Conservation (phyloP, 2,888 invertebrate species). For the Parelbella ahira region DNA sequence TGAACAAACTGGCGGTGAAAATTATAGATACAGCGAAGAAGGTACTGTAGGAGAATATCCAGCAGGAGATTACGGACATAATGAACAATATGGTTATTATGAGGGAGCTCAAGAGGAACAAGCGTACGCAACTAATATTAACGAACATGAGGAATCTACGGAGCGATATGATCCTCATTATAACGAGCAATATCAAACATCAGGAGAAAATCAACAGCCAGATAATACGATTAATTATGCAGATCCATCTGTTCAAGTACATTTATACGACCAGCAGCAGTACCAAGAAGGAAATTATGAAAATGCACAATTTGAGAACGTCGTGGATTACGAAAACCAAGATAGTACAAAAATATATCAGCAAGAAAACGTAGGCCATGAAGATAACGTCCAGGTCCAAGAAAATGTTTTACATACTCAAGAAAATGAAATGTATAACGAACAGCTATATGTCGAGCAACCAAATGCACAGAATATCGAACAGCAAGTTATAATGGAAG, state of each 20-base stretch:
- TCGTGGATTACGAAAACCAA: conserved; percentile 27
- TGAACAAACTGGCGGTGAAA: conserved; percentile 39
- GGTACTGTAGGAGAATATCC: conserved; percentile 22
- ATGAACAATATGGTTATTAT: conserved; percentile 49
- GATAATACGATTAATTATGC: conserved; percentile 19
- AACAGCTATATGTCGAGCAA: conserved; percentile 28
- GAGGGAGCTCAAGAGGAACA: conserved; percentile 45
- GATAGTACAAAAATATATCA: too few species aligned
- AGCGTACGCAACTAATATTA: conserved; percentile 41
- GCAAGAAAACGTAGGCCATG: conserved; percentile 23
- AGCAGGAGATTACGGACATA: conserved; percentile 33
- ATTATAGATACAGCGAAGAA: conserved; percentile 38
- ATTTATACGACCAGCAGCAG: conserved; percentile 14
- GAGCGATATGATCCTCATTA: conserved; percentile 57
- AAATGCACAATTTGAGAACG: conserved; percentile 24
- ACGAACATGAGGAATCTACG: conserved; percentile 52
- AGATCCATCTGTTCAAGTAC: too few species aligned
- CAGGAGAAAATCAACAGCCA: conserved; percentile 25
- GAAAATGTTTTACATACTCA: conserved; percentile 18
- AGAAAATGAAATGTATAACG: conserved; percentile 28
- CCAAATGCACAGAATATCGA: conserved; percentile 35
- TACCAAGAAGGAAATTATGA: conserved; percentile 17
- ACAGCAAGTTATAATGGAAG: conserved; percentile 45
- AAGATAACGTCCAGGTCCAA: conserved; percentile 17
- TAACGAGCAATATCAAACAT: conserved; percentile 49